These are phyloP conservation scores for Nycticebus coucang DNA, from an alignment of 2,113 vertebrate genomes.

Conservation along the genomic window DNA sequence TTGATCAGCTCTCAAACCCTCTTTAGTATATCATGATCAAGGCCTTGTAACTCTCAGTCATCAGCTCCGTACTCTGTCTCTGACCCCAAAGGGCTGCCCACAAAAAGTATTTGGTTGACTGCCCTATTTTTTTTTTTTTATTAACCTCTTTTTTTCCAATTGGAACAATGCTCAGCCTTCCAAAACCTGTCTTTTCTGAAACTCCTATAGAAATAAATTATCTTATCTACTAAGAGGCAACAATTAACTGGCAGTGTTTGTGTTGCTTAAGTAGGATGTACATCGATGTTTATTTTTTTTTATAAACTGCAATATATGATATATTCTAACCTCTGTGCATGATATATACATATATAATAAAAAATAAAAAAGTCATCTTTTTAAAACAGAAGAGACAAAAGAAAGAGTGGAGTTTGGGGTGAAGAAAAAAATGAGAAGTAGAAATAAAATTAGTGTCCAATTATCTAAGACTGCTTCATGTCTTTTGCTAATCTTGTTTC, in stretches of 20 bases:
- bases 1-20: neutral
- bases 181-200: slow-evolving; percentile 6
- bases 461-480: neutral
- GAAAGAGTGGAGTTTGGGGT: neutral
- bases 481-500: slow-evolving; percentile 16
- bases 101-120: neutral
- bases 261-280: slow-evolving; percentile 15
- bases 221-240: neutral
- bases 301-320: neutral
- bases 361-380: neutral
- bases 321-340: neutral
- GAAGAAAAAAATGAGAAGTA: neutral
- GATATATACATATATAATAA: neutral
- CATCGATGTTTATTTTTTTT: slow-evolving; percentile 1
- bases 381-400: neutral
- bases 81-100: neutral
- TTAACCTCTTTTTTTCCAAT: neutral
- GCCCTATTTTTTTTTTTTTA: neutral
- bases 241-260: neutral
- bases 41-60: neutral
- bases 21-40: neutral
- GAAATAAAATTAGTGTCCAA: slow-evolving; percentile 32
- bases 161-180: neutral
- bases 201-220: neutral
- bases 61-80: neutral